phyloP scores from a whole-genome alignment of 2,888 invertebrate species.

The Patella depressa region DNA sequence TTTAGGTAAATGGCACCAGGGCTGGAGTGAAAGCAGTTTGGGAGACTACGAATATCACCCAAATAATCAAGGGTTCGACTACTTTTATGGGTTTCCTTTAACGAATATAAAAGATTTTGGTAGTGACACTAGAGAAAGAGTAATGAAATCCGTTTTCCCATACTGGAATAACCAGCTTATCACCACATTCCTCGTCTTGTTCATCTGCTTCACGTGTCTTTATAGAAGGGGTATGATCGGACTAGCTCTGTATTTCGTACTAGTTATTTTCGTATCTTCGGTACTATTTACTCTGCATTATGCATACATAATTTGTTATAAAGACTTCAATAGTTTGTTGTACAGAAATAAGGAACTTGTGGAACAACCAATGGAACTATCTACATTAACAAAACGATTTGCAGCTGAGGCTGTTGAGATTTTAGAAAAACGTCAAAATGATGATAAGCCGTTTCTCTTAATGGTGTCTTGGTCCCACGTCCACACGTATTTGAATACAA shows the following conservation, averaged over 20 bases:
- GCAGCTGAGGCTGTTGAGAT: conserved; percentile 58
- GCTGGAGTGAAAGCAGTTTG: conserved; percentile 58
- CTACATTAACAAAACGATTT: conserved; percentile 65
- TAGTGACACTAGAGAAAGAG: conserved; percentile 35
- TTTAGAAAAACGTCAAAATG: conserved; percentile 48
- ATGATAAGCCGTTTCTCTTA: conserved; percentile 71
- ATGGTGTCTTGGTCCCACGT: conserved; percentile 76
- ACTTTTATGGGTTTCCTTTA: conserved; percentile 71
- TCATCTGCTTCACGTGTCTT: conserved; percentile 33
- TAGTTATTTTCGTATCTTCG: conserved; percentile 24
- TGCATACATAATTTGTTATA: conserved; percentile 39
- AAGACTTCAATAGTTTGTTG: conserved; percentile 63
- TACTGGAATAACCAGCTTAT: conserved; percentile 34
- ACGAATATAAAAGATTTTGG: conserved; percentile 66
- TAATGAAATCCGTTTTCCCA: conserved; percentile 34
- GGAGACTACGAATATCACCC: conserved; percentile 68
- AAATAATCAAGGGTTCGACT: conserved; percentile 71
- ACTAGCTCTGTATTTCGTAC: neutral
- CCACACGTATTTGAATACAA: conserved; percentile 78
- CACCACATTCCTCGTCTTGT: conserved; percentile 31
- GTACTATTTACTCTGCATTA: conserved; percentile 28
- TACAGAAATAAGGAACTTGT: conserved; percentile 70
- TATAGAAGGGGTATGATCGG: conserved; percentile 30
- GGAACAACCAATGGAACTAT: conserved; percentile 73
- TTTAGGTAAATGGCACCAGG: conserved; percentile 75